phyloP scores from a whole-genome alignment of 2,797 vertebrate species.

The Adelosebastes latens region DNA sequence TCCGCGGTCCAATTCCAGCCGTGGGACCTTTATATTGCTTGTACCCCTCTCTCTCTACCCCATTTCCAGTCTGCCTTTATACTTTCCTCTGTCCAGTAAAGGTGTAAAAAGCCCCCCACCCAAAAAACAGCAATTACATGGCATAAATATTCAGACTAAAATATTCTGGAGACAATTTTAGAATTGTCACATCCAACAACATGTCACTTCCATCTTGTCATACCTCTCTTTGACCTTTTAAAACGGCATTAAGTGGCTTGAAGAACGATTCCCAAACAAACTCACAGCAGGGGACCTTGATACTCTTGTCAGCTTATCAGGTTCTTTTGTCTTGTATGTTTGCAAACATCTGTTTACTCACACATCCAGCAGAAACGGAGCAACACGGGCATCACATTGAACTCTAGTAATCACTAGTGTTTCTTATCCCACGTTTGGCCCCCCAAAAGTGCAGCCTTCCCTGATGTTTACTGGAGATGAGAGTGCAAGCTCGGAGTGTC shows the following conservation, averaged over 20 bases:
- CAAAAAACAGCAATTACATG: neutral
- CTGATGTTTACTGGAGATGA: constrained; percentile 64
- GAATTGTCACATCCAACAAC: neutral
- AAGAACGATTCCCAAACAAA: neutral
- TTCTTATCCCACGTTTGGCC: constrained; percentile 7
- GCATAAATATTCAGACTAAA: neutral
- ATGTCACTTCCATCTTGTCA: neutral
- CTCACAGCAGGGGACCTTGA: neutral
- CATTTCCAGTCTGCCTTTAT: too few species aligned
- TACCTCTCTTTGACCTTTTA: neutral
- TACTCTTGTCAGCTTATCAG: neutral
- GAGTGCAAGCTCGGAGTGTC: constrained; percentile 43
- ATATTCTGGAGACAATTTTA: neutral
- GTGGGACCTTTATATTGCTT: neutral
- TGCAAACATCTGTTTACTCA: constrained; percentile 23
- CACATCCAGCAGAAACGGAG: constrained; percentile 9
- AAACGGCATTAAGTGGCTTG: neutral
- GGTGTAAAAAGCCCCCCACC: too few species aligned
- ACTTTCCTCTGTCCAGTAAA: too few species aligned
- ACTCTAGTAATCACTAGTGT: constrained; percentile 20
- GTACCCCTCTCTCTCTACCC: neutral
- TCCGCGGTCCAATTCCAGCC: neutral
- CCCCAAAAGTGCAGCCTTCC: constrained; percentile 16
- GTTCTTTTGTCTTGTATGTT: neutral
- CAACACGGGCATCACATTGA: constrained; percentile 4